Conservation (phyloP, 2,797 vertebrate species). For the Chloroceryle amazona region DNA sequence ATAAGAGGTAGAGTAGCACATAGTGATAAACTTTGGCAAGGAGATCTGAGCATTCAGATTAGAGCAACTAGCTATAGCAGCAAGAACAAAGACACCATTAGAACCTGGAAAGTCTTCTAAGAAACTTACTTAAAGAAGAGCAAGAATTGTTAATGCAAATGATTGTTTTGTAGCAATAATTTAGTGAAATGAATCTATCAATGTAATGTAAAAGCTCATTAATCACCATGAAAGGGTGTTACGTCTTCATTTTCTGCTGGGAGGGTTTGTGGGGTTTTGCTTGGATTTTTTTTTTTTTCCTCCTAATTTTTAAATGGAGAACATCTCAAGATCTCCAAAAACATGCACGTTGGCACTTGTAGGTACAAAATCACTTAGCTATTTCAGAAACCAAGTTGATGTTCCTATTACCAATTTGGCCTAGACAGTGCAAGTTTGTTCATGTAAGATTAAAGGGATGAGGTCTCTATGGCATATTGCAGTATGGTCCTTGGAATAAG, state of each 20-base stretch:
- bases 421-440: slow-evolving; percentile 52
- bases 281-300: neutral
- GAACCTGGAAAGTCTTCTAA: slow-evolving; percentile 38
- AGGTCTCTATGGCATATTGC: slow-evolving; percentile 57
- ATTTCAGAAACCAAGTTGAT: slow-evolving; percentile 3
- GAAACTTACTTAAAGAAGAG: neutral
- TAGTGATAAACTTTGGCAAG: neutral
- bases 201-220: neutral
- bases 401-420: slow-evolving; percentile 17
- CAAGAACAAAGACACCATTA: slow-evolving; percentile 43
- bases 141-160: slow-evolving; percentile 50
- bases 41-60: neutral
- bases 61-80: neutral
- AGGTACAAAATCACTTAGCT: neutral
- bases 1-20: neutral
- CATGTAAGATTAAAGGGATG: slow-evolving; percentile 64
- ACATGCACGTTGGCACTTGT: neutral
- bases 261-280: neutral
- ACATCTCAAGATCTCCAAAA: neutral
- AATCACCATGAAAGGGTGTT: neutral
- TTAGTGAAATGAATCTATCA: slow-evolving; percentile 14
- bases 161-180: slow-evolving; percentile 16
- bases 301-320: neutral
- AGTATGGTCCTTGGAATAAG: slow-evolving; percentile 74
- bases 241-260: neutral